Base-by-base conservation (phyloP, 2,113 vertebrate genomes). In the Plotosus lineatus region DNA sequence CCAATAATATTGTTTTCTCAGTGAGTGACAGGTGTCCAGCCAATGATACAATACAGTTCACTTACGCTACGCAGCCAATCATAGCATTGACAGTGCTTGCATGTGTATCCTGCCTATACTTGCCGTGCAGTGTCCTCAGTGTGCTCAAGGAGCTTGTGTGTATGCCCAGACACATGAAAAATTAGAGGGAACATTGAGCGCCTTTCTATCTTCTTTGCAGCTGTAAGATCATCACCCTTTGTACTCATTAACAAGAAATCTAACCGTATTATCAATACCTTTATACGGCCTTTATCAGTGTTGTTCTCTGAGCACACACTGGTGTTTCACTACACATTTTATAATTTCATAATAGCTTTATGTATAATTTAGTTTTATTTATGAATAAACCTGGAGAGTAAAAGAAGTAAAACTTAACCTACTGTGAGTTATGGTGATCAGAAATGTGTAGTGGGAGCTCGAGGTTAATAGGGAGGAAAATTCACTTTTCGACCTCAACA, bases 221-320 rank as follows among this genome's bases (percentile, higher is more conserved):
- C 33, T 50, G 31, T 51, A 6, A 2, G 14, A 50, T 73, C 48
- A 74, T 80, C 69, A 74, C 11, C 7, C 65, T 61, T 3, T 50
- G 56, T 63, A 74, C 69, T 63, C 12, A 73, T 80, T 80, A 63
- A 79, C 65, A 42, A 69, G 26, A 51, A 51, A 51, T 78, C 53
- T 23, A 17, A 63, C 36, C 36, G 33, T 63, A 36, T 15, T 63
- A 63, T 63, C 31, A 6, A 36, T 19, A 33, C 31, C 60, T 63
- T 36, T 38, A 51, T 9, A 12, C 21, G 14, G 1, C n/a, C 31
- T 58, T 46, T 9, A 33, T 48, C 26, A 31, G 40, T 44, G 46
- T 51, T 33, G 46, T 21, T 36, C 33, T 51, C 12, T 51, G 14
- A 50, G 46, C 33, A 50, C 23, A 12, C 4, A 33, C 4, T 33